phyloP scores from a whole-genome alignment of 2,888 invertebrate species.

The Limnephilus marmoratus region DNA sequence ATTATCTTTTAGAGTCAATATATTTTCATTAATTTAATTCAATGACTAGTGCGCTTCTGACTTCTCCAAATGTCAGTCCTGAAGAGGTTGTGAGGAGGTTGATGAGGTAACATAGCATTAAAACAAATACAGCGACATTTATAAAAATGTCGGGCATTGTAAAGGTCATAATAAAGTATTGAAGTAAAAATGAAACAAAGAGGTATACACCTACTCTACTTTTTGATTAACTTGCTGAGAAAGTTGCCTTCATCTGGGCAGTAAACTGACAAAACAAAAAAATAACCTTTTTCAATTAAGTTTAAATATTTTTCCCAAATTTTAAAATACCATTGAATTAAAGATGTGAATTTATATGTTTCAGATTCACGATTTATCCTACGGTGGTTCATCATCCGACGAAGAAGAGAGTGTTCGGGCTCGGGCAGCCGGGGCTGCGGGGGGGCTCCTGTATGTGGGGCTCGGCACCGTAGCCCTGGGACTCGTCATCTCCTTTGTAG shows the following conservation, averaged over 20 bases:
- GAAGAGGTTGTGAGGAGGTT: background rate
- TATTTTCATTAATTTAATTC: background rate
- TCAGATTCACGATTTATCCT: constrained; percentile 92
- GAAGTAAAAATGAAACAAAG: background rate
- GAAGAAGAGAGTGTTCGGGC: constrained; percentile 83
- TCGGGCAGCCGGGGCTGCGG: constrained; percentile 87
- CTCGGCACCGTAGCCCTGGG: constrained; percentile 90
- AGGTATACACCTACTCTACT: background rate
- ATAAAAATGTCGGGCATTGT: background rate
- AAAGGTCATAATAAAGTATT: background rate
- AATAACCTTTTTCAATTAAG: background rate
- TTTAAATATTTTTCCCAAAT: background rate
- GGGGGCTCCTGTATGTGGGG: constrained; percentile 90
- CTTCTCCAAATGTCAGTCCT: background rate
- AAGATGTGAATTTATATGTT: constrained; percentile 61
- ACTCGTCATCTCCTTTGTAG: constrained; percentile 92
- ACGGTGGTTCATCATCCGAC: constrained; percentile 86
- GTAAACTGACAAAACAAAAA: background rate
- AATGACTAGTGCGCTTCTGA: background rate
- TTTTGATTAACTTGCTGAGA: background rate
- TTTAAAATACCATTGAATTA: background rate
- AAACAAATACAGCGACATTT: background rate
- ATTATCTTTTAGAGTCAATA: background rate
- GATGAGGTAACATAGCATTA: background rate
- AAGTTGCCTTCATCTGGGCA: background rate